A percentile compares a stretch with the other conserved stretches of the same genome.
phyloP scores from a whole-genome alignment of 2,797 vertebrate species.

The Alfaro cultratus region DNA sequence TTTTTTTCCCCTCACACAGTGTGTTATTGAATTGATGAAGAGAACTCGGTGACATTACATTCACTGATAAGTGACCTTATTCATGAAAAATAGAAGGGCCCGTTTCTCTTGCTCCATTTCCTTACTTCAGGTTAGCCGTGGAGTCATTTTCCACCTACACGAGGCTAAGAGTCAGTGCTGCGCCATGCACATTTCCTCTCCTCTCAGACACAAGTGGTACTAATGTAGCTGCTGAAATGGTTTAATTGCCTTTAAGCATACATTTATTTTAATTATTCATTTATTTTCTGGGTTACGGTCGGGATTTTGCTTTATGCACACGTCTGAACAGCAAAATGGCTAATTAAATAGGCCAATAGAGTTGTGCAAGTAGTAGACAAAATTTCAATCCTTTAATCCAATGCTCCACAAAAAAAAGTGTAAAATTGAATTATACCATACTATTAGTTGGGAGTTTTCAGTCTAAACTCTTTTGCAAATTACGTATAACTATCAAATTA shows the following conservation, averaged over 20 bases:
- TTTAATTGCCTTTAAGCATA: constrained; percentile 83
- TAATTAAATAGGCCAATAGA: constrained; percentile 78
- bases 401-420: constrained; percentile 63
- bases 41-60: constrained; percentile 91
- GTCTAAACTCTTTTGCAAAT: constrained; percentile 79
- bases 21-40: constrained; percentile 93
- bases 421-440: constrained; percentile 78
- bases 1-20: constrained; percentile 88
- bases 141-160: constrained; percentile 57
- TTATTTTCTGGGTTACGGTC: constrained; percentile 73
- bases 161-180: constrained; percentile 44
- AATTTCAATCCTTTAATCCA: constrained; percentile 77
- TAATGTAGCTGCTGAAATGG: constrained; percentile 71
- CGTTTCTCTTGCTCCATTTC: constrained; percentile 71
- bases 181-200: constrained; percentile 53
- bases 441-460: constrained; percentile 75
- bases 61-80: constrained; percentile 95
- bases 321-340: constrained; percentile 65
- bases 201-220: constrained; percentile 71
- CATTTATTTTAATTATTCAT: constrained; percentile 80
- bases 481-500: constrained; percentile 82
- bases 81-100: constrained; percentile 84
- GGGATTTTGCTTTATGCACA: constrained; percentile 68
- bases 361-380: constrained; percentile 75
- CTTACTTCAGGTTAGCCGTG: constrained; percentile 57